These are phyloP conservation scores for Notarius quadriscutis DNA, from an alignment of 2,113 vertebrate species.

Conservation along the genomic window DNA sequence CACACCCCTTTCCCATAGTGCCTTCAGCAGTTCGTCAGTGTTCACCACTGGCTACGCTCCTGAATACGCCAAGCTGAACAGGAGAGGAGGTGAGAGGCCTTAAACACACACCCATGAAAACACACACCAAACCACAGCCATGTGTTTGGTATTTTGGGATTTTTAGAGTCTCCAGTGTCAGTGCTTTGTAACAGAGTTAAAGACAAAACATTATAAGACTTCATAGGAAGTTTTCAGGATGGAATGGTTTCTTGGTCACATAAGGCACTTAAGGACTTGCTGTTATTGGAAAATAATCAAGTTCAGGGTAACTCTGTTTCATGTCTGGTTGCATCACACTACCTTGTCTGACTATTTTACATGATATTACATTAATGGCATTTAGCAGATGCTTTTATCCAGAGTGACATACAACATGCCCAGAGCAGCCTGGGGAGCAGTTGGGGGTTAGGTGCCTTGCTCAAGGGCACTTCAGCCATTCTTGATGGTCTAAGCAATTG, in stretches of 20 bases:
- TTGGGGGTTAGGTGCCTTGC: too few relatives aligned
- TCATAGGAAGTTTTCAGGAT: neutral
- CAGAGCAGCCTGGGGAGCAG: too few relatives aligned
- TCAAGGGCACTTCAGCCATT: too few relatives aligned
- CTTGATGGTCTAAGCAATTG: too few relatives aligned
- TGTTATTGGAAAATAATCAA: neutral
- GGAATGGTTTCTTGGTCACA: neutral
- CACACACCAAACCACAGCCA: neutral
- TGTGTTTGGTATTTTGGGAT: neutral
- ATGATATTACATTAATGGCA: too few relatives aligned
- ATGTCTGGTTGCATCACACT: neutral
- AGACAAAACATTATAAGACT: neutral
- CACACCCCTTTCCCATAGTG: slow-evolving; percentile 80
- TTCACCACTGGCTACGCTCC: slow-evolving; percentile 87
- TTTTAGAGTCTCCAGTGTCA: neutral
- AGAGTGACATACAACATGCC: too few relatives aligned
- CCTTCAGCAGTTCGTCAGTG: slow-evolving; percentile 90
- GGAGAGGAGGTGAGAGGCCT: slow-evolving; percentile 85
- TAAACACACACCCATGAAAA: slow-evolving; percentile 10
- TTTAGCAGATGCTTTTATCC: too few relatives aligned
- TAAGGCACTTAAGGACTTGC: neutral
- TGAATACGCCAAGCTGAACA: slow-evolving; percentile 93
- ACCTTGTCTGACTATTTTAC: neutral
- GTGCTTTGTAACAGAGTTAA: neutral
- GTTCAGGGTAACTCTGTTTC: neutral